phyloP scores from a whole-genome alignment of 2,797 vertebrate genomes.

The Malurus leucopterus region DNA sequence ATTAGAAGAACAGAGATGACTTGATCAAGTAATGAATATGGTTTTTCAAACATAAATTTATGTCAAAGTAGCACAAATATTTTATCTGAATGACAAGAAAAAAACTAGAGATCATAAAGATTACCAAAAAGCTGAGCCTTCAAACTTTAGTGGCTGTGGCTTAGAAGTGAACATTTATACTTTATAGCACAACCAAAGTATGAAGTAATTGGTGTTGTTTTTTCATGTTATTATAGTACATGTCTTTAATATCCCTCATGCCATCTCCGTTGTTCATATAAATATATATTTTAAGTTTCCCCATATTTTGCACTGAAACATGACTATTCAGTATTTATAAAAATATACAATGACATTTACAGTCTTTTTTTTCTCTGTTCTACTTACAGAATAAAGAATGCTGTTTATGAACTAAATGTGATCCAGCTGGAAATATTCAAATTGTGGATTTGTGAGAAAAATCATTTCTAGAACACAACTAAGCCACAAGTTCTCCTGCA shows the following conservation, averaged over 20 bases:
- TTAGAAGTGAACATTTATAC: background rate
- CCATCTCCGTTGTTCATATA: background rate
- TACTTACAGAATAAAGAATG: background rate
- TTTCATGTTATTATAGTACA: background rate
- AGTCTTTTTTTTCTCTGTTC: background rate
- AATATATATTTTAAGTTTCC: background rate
- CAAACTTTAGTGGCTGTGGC: background rate
- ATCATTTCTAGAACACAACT: background rate
- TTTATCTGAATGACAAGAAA: background rate
- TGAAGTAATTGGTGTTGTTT: background rate
- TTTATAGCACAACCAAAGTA: background rate
- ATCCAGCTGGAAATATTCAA: background rate
- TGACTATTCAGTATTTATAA: background rate
- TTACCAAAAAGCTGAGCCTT: background rate
- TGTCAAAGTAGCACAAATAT: background rate
- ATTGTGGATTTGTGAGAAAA: background rate
- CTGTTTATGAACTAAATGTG: background rate
- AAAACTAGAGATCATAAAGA: background rate
- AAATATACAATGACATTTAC: background rate
- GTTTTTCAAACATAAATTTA: background rate
- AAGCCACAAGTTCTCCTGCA: background rate
- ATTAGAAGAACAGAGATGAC: background rate
- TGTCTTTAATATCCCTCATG: background rate
- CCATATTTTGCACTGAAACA: background rate
- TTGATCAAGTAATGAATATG: background rate